Percentiles rank a stretch among this genome's conserved stretches.
phyloP scores from a whole-genome alignment of 2,797 vertebrate species.

The Chromis chromis region DNA sequence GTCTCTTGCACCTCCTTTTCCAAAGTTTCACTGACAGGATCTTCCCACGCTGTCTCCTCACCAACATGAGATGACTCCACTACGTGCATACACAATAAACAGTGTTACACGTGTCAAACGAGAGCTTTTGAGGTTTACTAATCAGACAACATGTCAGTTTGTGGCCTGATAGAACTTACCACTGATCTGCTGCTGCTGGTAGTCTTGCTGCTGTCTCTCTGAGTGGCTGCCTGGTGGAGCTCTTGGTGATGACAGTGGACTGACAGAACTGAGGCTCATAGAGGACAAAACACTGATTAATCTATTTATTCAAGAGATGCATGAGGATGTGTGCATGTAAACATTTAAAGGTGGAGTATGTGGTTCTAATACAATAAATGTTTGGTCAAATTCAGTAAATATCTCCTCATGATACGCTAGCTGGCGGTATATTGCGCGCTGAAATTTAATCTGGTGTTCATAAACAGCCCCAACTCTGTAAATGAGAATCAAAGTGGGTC shows the following conservation, averaged over 20 bases:
- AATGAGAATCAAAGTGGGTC: too few species aligned
- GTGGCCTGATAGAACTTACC: conserved; percentile 64
- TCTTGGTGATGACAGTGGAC: conserved; percentile 89
- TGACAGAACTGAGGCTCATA: conserved; percentile 88
- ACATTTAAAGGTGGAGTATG: not conserved
- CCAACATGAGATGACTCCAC: conserved; percentile 44
- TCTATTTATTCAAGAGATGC: conserved; percentile 20
- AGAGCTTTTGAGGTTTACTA: not conserved
- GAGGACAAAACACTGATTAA: conserved; percentile 38
- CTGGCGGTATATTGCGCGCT: too few species aligned
- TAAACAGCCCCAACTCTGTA: too few species aligned
- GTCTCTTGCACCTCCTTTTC: conserved; percentile 97
- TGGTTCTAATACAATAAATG: too few species aligned
- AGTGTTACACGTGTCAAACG: not conserved
- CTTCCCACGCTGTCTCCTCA: conserved; percentile 85
- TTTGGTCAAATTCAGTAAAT: too few species aligned
- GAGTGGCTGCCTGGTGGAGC: conserved; percentile 80
- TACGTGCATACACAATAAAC: conserved; percentile 21
- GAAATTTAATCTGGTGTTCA: too few species aligned
- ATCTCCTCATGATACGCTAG: too few species aligned
- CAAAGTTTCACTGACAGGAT: conserved; percentile 90
- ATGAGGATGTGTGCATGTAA: not conserved
- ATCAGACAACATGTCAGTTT: not conserved
- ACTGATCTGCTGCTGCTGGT: conserved; percentile 79
- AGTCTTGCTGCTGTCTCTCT: conserved; percentile 83